These are phyloP conservation scores for Phrixothrix hirtus DNA, from an alignment of 2,888 invertebrate species.

Conservation along the genomic window DNA sequence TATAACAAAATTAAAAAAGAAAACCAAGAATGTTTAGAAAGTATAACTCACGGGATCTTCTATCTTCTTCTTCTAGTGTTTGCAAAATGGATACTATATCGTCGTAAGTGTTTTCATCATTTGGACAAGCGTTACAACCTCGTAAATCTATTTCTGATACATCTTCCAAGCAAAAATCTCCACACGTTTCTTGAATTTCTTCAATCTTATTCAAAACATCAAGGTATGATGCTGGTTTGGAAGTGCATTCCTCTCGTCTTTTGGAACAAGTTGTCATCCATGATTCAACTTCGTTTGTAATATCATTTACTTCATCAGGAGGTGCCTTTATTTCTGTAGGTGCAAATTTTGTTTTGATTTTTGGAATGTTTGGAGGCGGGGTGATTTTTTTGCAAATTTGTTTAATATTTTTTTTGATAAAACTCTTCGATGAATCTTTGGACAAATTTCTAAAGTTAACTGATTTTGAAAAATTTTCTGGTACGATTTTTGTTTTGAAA, in stretches of 20 bases:
- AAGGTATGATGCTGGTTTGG: constrained; percentile 39
- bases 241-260: neutral
- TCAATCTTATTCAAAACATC: constrained; percentile 44
- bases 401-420: constrained; percentile 24
- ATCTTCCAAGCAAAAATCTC: constrained; percentile 19
- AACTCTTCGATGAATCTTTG: constrained; percentile 12
- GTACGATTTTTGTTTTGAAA: neutral
- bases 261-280: constrained; percentile 43
- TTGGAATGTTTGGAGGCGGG: neutral
- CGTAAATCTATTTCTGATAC: constrained; percentile 38
- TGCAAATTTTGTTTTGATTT: constrained; percentile 29
- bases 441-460: neutral
- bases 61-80: constrained; percentile 56
- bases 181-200: constrained; percentile 29
- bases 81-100: constrained; percentile 57
- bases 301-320: constrained; percentile 26
- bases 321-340: constrained; percentile 35
- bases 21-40: no score
- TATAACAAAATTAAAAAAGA: no score
- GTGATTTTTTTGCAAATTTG: neutral
- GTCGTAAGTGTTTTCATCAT: constrained; percentile 48
- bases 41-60: constrained; percentile 51
- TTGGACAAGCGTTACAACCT: constrained; percentile 13
- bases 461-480: neutral
- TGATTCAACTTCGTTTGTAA: constrained; percentile 35